A percentile compares a stretch with the other conserved stretches of the same genome.
These are phyloP conservation scores for Limnephilus lunatus DNA, from an alignment of 2,888 invertebrate species.

Conservation along the genomic window DNA sequence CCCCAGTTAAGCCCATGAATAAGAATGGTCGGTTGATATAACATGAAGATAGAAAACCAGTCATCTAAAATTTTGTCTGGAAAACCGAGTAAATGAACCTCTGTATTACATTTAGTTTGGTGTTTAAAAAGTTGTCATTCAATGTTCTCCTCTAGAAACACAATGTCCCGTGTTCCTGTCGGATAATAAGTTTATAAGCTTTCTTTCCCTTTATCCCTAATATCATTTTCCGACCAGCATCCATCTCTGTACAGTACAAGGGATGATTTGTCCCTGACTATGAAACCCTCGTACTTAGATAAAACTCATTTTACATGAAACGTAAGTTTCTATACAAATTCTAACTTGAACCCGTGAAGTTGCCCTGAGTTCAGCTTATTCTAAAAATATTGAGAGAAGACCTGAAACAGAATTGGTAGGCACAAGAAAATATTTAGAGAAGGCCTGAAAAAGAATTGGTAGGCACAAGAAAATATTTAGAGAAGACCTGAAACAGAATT, in stretches of 20 bases:
- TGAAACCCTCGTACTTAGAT: not conserved
- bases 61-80: not conserved
- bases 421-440: no score
- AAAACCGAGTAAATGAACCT: not conserved
- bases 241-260: not conserved
- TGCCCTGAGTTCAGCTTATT: not conserved
- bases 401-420: not conserved
- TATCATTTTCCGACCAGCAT: not conserved
- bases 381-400: not conserved
- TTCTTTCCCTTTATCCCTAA: not conserved
- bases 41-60: not conserved
- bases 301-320: not conserved
- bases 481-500: no score
- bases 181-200: conserved; percentile 5
- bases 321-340: no score
- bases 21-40: no score
- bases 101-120: not conserved
- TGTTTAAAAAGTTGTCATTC: not conserved
- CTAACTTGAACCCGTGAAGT: not conserved
- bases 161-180: not conserved
- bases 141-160: not conserved
- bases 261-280: not conserved
- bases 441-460: no score
- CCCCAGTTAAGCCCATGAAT: no score
- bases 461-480: no score